Conservation (phyloP, 2,888 invertebrate species). For the Chromoteleia sp. region DNA sequence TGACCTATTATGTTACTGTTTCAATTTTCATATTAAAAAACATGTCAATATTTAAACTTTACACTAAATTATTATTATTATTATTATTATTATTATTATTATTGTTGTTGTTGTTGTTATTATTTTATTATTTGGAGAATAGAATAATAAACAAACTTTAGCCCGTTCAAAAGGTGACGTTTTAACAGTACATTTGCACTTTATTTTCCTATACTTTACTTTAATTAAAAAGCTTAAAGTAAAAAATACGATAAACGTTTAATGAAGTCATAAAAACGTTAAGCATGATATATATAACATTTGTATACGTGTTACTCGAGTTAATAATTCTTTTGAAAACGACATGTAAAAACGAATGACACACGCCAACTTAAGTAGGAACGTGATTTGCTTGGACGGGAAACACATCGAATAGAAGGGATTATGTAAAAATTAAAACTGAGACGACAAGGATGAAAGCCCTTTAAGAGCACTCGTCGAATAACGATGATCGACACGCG, state of each 20-base stretch:
- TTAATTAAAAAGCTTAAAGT: neutral
- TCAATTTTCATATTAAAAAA: too few species aligned
- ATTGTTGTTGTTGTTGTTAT: too few species aligned
- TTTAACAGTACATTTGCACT: too few species aligned
- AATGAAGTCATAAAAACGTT: slow-evolving; percentile 13
- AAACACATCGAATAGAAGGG: slow-evolving; percentile 51
- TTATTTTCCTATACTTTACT: too few species aligned
- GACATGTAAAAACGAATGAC: slow-evolving; percentile 36
- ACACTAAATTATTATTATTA: too few species aligned
- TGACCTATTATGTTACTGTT: too few species aligned
- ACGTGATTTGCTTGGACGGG: slow-evolving; percentile 60
- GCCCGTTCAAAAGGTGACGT: too few species aligned
- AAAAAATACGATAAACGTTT: slow-evolving; percentile 9
- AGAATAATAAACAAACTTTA: too few species aligned
- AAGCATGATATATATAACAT: slow-evolving; percentile 15
- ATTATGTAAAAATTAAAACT: slow-evolving; percentile 61
- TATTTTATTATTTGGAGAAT: too few species aligned
- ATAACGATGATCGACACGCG: slow-evolving; percentile 66
- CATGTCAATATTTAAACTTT: too few species aligned
- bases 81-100: too few species aligned
- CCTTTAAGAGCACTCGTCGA: slow-evolving; percentile 49
- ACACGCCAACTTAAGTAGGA: slow-evolving; percentile 50
- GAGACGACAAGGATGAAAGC: slow-evolving; percentile 40
- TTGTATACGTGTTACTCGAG: slow-evolving; percentile 11
- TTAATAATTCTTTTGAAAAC: slow-evolving; percentile 45